These are phyloP conservation scores for Momotus momota DNA, from an alignment of 2,797 vertebrate genomes.

Conservation along the genomic window DNA sequence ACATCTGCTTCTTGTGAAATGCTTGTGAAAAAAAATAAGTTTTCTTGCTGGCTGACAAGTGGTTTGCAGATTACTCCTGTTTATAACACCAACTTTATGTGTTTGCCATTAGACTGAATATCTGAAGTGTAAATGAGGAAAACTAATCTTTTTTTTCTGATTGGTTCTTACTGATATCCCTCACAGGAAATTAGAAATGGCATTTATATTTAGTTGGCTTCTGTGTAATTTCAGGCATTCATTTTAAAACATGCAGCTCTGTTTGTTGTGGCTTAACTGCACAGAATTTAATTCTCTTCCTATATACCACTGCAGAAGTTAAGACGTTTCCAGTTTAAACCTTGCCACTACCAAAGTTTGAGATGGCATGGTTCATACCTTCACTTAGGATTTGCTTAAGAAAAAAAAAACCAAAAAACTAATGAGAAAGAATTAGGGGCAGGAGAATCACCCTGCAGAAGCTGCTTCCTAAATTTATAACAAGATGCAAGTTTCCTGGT, in stretches of 20 bases:
- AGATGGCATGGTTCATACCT: background rate
- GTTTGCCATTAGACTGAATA: background rate
- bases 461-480: background rate
- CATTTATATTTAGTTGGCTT: background rate
- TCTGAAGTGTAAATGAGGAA: background rate
- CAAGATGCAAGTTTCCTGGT: background rate
- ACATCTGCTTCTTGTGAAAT: slow-evolving; percentile 32
- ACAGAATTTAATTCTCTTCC: background rate
- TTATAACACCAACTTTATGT: background rate
- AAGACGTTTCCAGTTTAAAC: background rate
- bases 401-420: background rate
- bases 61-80: background rate
- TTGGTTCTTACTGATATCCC: background rate
- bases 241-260: background rate
- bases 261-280: background rate
- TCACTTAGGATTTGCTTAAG: background rate
- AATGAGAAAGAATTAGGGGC: background rate
- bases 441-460: background rate
- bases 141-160: background rate
- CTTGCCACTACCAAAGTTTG: background rate
- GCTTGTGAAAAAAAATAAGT: background rate
- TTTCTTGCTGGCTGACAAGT: slow-evolving; percentile 11
- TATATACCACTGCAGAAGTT: background rate
- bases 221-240: background rate
- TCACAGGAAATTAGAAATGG: background rate